These are phyloP conservation scores for Aurelia sp. DNA, from an alignment of 30 jellyfish, hydroid and myxozoan species.

Conservation along the genomic window DNA sequence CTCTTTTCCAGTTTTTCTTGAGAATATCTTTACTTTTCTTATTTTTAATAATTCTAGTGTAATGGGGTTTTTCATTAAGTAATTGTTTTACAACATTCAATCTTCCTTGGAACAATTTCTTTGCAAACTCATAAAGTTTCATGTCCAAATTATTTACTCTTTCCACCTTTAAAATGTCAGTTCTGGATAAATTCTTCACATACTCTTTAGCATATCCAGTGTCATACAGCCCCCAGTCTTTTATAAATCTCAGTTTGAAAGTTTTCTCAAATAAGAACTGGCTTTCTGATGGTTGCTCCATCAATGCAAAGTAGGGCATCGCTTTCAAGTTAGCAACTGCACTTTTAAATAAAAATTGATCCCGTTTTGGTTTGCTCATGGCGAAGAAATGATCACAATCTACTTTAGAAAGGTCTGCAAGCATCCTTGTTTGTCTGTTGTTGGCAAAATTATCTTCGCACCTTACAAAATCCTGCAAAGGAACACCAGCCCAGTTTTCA, in stretches of 20 bases:
- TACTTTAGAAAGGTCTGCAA: slow-evolving; percentile 70
- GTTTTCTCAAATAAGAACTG: slow-evolving; percentile 90
- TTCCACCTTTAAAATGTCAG: slow-evolving; percentile 34
- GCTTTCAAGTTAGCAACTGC: slow-evolving; percentile 63
- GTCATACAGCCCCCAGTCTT: slow-evolving; percentile 66
- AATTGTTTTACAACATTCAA: slow-evolving; percentile 6
- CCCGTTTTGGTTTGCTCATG: slow-evolving; percentile 15
- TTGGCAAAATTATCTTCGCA: slow-evolving; percentile 80
- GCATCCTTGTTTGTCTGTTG: slow-evolving; percentile 93
- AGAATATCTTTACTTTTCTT: slow-evolving; percentile 22
- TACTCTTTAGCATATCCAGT: slow-evolving; percentile 83
- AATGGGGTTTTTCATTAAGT: slow-evolving; percentile 10
- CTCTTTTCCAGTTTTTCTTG: slow-evolving; percentile 51
- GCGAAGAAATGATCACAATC: slow-evolving; percentile 47
- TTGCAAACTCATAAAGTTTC: slow-evolving; percentile 79
- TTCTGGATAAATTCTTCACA: slow-evolving; percentile 29
- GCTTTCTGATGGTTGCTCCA: slow-evolving; percentile 83
- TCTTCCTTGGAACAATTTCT: slow-evolving; percentile 57
- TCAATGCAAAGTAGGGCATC: slow-evolving; percentile 77
- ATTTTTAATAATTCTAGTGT: slow-evolving; percentile 6
- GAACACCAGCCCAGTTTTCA: slow-evolving; percentile 48
- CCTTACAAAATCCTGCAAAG: slow-evolving; percentile 59
- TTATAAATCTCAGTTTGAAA: slow-evolving; percentile 61
- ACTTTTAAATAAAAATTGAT: slow-evolving; percentile 42
- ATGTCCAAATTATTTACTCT: slow-evolving; percentile 67